These are phyloP conservation scores for Oryzias celebensis DNA, from an alignment of 2,113 vertebrate genomes.

Conservation along the genomic window DNA sequence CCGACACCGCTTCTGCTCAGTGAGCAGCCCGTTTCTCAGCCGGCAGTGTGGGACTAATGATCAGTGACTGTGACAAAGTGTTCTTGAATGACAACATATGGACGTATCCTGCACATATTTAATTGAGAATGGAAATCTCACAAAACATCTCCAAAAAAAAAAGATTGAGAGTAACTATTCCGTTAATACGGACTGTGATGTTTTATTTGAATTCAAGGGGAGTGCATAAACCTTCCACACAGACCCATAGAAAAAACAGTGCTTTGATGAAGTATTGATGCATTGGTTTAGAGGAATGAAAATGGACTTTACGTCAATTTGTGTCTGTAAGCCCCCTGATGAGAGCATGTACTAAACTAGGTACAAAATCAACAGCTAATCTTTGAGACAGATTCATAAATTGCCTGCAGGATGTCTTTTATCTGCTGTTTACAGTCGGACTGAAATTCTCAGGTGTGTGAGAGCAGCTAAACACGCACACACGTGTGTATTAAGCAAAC, in stretches of 20 bases:
- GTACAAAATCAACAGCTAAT: conserved; percentile 25
- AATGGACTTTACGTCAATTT: conserved; percentile 47
- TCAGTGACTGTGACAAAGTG: conserved; percentile 38
- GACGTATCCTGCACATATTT: conserved; percentile 31
- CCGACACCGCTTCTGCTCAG: conserved; percentile 42
- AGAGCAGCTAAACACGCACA: too few species aligned
- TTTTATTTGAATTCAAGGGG: conserved; percentile 37
- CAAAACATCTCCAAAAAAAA: background rate
- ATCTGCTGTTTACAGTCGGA: background rate
- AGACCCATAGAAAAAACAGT: conserved; percentile 39
- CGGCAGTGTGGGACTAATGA: conserved; percentile 42
- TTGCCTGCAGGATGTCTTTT: conserved; percentile 10
- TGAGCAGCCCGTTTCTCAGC: conserved; percentile 15
- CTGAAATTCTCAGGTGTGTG: too few species aligned
- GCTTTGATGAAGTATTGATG: conserved; percentile 56
- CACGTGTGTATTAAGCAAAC: too few species aligned
- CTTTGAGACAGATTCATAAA: conserved; percentile 28
- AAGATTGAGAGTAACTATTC: background rate
- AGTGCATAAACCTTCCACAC: conserved; percentile 10
- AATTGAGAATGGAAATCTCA: conserved; percentile 6
- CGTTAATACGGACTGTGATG: background rate
- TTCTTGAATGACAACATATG: conserved; percentile 7
- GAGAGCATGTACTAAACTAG: conserved; percentile 15
- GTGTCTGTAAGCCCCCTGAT: conserved; percentile 23
- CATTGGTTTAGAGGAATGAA: conserved; percentile 50